phyloP scores from a whole-genome alignment of 2,797 vertebrate genomes.

The Melanotaenia boesemani region DNA sequence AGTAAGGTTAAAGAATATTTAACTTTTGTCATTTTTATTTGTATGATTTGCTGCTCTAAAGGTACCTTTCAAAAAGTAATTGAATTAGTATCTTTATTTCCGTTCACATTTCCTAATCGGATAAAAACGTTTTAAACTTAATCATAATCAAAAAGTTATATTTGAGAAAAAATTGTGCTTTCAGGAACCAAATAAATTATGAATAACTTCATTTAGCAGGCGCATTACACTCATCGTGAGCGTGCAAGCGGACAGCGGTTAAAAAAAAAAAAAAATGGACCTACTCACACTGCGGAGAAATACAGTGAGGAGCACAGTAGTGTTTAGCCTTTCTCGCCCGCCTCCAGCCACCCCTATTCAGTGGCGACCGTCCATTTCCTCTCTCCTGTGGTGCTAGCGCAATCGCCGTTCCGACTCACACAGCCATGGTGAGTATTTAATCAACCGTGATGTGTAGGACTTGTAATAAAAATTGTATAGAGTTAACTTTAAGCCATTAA shows the following conservation, averaged over 20 bases:
- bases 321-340: slow-evolving; percentile 53
- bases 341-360: slow-evolving; percentile 52
- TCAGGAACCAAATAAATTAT: background rate
- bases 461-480: background rate
- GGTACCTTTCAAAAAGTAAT: background rate
- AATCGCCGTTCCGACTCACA: slow-evolving; percentile 17
- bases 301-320: slow-evolving; percentile 58
- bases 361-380: slow-evolving; percentile 72
- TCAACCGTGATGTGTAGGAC: background rate
- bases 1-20: too few relatives aligned
- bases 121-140: background rate
- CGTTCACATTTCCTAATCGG: background rate
- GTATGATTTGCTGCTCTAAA: background rate
- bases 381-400: slow-evolving; percentile 51
- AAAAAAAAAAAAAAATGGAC: too few relatives aligned
- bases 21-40: background rate
- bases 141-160: background rate
- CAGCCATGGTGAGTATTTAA: slow-evolving; percentile 75
- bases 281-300: slow-evolving; percentile 72
- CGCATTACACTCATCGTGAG: background rate
- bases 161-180: background rate
- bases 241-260: background rate
- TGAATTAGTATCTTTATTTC: background rate
- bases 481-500: background rate
- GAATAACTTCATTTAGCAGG: background rate